Evolutionary conservation across 2,888 invertebrate genomes (phyloP).

Genomic region (Cheilosia pagana): DNA sequence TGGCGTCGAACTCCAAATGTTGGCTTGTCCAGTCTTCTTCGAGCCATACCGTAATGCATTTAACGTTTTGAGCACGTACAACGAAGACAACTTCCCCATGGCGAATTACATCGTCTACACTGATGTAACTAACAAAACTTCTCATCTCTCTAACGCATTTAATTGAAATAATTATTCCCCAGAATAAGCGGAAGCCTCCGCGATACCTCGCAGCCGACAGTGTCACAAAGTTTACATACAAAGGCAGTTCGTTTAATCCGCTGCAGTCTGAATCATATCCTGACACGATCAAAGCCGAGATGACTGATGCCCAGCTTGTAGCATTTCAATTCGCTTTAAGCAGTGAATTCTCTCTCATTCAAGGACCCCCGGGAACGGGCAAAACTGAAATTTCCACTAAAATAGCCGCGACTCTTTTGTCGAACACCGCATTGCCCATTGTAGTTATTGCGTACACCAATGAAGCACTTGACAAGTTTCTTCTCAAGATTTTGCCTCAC

Average conservation of each 20-base stretch:
- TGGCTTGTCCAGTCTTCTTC: conserved; percentile 91
- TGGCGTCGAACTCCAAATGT: conserved; percentile 85
- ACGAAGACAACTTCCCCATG: conserved; percentile 87
- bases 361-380: conserved; percentile 95
- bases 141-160: not conserved
- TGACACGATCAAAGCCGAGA: conserved; percentile 75
- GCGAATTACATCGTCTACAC: conserved; percentile 87
- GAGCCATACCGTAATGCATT: conserved; percentile 92
- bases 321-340: conserved; percentile 89
- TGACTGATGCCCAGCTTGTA: conserved; percentile 88
- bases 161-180: conserved; percentile 11
- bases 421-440: conserved; percentile 86
- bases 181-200: conserved; percentile 76
- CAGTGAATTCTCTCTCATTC: conserved; percentile 90
- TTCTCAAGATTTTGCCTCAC: conserved; percentile 87
- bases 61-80: conserved; percentile 87
- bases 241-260: conserved; percentile 76
- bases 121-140: conserved; percentile 81
- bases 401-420: conserved; percentile 88
- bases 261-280: conserved; percentile 84
- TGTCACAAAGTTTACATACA: conserved; percentile 74
- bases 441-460: conserved; percentile 93
- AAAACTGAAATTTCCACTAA: conserved; percentile 92
- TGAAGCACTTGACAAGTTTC: conserved; percentile 93
- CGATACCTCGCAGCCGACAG: conserved; percentile 81